Evolutionary conservation across 2,888 invertebrate species (phyloP).

Genomic region (Leucoma salicis): DNA sequence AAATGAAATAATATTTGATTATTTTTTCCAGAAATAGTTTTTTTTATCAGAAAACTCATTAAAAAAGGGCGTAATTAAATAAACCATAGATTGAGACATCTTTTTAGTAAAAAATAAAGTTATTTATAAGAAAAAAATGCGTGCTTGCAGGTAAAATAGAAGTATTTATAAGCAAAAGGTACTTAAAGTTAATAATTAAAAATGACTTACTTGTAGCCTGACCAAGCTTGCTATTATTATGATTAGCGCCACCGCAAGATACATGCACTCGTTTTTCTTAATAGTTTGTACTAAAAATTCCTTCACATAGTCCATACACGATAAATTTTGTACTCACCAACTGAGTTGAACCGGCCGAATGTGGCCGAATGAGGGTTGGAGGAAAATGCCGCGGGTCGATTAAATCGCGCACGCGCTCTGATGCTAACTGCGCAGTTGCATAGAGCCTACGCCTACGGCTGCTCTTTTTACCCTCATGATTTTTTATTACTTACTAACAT

Average conservation of each 20-base stretch:
- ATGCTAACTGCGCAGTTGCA: constrained; percentile 39
- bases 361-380: constrained; percentile 55
- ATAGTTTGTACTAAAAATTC: constrained; percentile 22
- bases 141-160: constrained; percentile 4
- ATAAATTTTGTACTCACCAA: constrained; percentile 67
- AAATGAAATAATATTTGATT: too few species aligned
- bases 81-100: too few species aligned
- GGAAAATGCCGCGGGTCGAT: constrained; percentile 22
- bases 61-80: too few species aligned
- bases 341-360: constrained; percentile 58
- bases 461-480: too few species aligned
- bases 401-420: constrained; percentile 55
- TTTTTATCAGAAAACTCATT: too few species aligned
- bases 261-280: constrained; percentile 66
- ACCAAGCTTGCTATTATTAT: constrained; percentile 76
- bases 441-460: constrained; percentile 19
- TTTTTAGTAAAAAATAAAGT: too few species aligned
- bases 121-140: not conserved
- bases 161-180: constrained; percentile 6
- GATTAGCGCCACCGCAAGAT: constrained; percentile 76
- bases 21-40: too few species aligned
- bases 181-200: constrained; percentile 19
- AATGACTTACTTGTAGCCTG: constrained; percentile 71
- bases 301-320: constrained; percentile 40
- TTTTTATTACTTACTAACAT: not conserved